These are phyloP conservation scores for Bugula neritina DNA, from an alignment of 2,888 invertebrate species.

Conservation along the genomic window DNA sequence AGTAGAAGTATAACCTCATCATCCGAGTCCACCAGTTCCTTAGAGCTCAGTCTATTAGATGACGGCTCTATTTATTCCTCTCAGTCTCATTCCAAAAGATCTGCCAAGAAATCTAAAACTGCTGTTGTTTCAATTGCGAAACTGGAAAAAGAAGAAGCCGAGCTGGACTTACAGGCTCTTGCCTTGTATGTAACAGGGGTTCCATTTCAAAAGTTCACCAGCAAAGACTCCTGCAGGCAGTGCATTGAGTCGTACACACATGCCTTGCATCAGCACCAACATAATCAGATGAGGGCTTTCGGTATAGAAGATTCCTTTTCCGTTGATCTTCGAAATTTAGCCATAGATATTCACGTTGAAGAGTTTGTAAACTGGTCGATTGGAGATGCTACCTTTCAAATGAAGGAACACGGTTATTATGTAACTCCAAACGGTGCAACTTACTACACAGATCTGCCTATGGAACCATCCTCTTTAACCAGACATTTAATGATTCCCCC, in stretches of 20 bases:
- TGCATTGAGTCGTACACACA: constrained; percentile 15
- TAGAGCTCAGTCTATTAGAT: background rate
- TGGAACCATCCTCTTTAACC: background rate
- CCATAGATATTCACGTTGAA: constrained; percentile 3
- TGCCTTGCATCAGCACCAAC: constrained; percentile 2
- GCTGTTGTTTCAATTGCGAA: background rate
- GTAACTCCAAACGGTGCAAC: background rate
- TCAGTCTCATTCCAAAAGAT: background rate
- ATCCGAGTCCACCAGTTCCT: background rate
- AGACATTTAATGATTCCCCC: constrained; percentile 19
- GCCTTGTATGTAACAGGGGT: constrained; percentile 4
- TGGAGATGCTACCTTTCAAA: constrained; percentile 1
- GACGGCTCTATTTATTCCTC: background rate
- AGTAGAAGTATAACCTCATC: background rate
- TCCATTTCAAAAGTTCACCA: constrained; percentile 21
- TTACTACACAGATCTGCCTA: constrained; percentile 11
- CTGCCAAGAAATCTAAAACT: background rate
- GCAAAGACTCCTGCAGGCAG: constrained; percentile 9
- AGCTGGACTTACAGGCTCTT: background rate
- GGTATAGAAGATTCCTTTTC: constrained; percentile 14
- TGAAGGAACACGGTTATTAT: constrained; percentile 14
- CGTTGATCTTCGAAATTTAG: background rate
- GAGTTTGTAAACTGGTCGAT: constrained; percentile 18
- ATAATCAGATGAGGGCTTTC: background rate
- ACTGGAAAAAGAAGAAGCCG: background rate